Conservation (phyloP, 64 coral and sea anemone species). For the Dendronephthya gigantea region DNA sequence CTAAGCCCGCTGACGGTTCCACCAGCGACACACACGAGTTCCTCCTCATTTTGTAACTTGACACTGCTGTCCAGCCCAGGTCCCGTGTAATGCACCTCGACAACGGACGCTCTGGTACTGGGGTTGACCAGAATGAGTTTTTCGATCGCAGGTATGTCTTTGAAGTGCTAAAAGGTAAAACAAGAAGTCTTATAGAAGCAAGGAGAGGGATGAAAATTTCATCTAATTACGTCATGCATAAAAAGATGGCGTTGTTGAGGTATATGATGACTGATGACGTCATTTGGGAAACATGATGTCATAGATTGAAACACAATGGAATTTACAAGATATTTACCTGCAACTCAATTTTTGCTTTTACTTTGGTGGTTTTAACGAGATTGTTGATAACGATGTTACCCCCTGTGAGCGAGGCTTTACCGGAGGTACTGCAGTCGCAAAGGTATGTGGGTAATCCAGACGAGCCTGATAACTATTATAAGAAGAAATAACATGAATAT, state of each 20-base stretch:
- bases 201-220: too few relatives aligned
- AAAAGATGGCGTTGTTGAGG: neutral
- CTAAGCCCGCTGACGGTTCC: constrained; percentile 55
- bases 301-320: neutral
- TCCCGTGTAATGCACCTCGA: constrained; percentile 53
- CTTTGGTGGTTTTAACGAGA: constrained; percentile 36
- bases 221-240: neutral
- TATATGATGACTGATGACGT: neutral
- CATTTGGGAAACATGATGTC: neutral
- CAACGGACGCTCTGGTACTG: constrained; percentile 49
- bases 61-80: constrained; percentile 22
- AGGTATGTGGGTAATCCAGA: constrained; percentile 68
- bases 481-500: neutral
- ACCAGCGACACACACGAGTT: constrained; percentile 57
- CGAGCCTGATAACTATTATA: constrained; percentile 45
- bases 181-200: neutral
- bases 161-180: constrained; percentile 50
- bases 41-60: constrained; percentile 69
- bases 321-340: constrained; percentile 33
- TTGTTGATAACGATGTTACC: constrained; percentile 54
- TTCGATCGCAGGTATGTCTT: constrained; percentile 64
- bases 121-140: constrained; percentile 58
- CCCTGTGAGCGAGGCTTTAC: constrained; percentile 62
- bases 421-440: constrained; percentile 81
- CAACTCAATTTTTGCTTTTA: constrained; percentile 89